Percentiles rank a stretch among this genome's conserved stretches.
phyloP scores from a whole-genome alignment of 2,888 invertebrate genomes.

The Alviniconcha strummeri region DNA sequence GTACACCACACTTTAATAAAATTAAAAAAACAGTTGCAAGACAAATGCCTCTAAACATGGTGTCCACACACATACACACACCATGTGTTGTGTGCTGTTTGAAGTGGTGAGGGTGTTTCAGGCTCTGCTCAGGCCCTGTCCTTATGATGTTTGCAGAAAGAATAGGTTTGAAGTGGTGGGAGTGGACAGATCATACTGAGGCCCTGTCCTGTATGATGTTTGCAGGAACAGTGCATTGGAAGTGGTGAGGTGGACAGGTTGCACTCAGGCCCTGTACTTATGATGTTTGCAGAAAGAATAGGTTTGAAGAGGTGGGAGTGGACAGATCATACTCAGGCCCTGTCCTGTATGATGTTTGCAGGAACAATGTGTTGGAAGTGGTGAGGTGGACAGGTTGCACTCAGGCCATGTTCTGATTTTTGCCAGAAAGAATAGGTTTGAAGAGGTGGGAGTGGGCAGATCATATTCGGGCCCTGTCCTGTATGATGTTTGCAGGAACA shows the following conservation, averaged over 20 bases:
- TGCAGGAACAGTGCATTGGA: no score
- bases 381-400: conserved; percentile 86
- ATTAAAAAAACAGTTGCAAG: no score
- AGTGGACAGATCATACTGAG: no score
- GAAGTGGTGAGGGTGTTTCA: conserved; percentile 91
- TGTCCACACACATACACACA: no score
- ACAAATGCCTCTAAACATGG: no score
- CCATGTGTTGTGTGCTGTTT: conserved; percentile 69
- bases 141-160: conserved; percentile 65
- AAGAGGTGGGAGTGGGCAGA: no score
- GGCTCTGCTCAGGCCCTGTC: conserved; percentile 88
- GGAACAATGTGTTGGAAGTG: conserved; percentile 92
- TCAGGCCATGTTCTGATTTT: conserved; percentile 94
- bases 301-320: conserved; percentile 78
- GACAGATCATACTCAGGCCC: conserved; percentile 90
- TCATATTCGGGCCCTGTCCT: conserved; percentile 73
- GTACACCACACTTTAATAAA: no score
- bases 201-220: no score
- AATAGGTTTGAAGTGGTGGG: no score
- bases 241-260: no score
- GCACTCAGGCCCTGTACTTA: not conserved
- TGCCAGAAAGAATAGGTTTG: no score
- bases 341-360: conserved; percentile 76
- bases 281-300: not conserved
- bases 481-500: conserved; percentile 73